These are phyloP conservation scores for Australoheros facetus DNA, from an alignment of 2,797 vertebrate genomes.

Conservation along the genomic window DNA sequence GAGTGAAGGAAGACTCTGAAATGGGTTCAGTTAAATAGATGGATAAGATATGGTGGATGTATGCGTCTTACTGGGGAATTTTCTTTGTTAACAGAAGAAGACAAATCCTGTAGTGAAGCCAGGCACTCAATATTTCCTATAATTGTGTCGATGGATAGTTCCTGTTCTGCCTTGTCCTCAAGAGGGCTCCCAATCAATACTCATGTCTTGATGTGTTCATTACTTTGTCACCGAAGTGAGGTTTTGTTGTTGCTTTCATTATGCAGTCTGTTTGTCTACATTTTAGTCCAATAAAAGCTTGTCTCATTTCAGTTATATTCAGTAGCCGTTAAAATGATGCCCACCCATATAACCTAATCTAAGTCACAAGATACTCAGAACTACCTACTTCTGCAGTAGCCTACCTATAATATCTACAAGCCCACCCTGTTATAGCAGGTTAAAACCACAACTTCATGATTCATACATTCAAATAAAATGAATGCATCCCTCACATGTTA, in stretches of 20 bases:
- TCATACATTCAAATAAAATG: neutral
- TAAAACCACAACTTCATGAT: too few relatives aligned
- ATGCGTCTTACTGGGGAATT: constrained; percentile 1
- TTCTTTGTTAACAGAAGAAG: constrained; percentile 19
- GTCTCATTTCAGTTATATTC: neutral
- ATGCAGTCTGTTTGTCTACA: neutral
- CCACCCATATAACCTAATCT: neutral
- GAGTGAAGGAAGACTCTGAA: neutral
- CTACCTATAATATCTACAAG: neutral
- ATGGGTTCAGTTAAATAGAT: neutral
- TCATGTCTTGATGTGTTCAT: constrained; percentile 2
- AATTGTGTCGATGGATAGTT: constrained; percentile 2
- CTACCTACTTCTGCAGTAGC: neutral
- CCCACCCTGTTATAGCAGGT: neutral
- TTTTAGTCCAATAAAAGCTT: neutral
- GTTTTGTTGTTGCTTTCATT: neutral
- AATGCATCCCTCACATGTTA: neutral
- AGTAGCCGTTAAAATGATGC: neutral
- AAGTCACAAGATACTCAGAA: too few relatives aligned
- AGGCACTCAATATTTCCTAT: constrained; percentile 15
- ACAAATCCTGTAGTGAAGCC: constrained; percentile 4
- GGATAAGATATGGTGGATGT: neutral
- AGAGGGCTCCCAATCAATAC: constrained; percentile 18
- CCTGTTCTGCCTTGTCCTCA: neutral
- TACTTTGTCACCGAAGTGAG: neutral